Base-by-base conservation (phyloP, 37 sponge, comb jelly and placozoan genomes). In the Geodia barretti region DNA sequence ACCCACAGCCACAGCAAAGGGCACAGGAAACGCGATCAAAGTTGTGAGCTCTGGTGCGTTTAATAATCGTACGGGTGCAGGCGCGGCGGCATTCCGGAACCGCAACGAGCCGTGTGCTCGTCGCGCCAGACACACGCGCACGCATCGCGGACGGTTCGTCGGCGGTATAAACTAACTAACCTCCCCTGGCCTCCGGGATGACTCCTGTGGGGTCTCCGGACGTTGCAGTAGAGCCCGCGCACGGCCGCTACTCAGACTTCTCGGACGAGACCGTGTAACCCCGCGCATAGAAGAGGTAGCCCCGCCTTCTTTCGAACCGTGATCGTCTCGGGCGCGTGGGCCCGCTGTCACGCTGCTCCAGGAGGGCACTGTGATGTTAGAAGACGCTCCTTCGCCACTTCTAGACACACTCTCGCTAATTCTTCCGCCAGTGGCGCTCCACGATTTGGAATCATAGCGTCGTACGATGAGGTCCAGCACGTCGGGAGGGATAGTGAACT, bases 181-280 rank as follows among this genome's bases (percentile, higher is more conserved):
- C 65, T 7, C 65, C 20, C 77, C 62, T 9, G 77, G 62, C 31
- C 38, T 74, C 17, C 54, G 34, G 38, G 40, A 25, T 38, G 34
- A 26, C 47, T 38, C 77, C 21, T 29, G 41, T 31, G 64, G 17
- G 42, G 20, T 67, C 62, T 59, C 54, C 4, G 72, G 61, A 23
- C 81, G 68, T 3, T 70, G 41, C 68, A 39, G 36, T 69, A 83
- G 69, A 9, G 76, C 76, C 5, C 76, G 64, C 5, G 60, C 84
- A 37, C 84, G 70, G 1, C 76, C 76, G 54, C 75, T 83, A 39
- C 14, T 37, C 30, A 68, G 84, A 7, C 28, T 75, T 32, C 9
- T 17, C 60, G 60, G 19, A 58, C 60, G 11, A 19, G 60, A 58
- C 11, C 19, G 9, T n/a, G n/a, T n/a, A 17, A 47, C 54, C 14